Conservation (phyloP, 2,113 vertebrate genomes). For the Piprites chloris region DNA sequence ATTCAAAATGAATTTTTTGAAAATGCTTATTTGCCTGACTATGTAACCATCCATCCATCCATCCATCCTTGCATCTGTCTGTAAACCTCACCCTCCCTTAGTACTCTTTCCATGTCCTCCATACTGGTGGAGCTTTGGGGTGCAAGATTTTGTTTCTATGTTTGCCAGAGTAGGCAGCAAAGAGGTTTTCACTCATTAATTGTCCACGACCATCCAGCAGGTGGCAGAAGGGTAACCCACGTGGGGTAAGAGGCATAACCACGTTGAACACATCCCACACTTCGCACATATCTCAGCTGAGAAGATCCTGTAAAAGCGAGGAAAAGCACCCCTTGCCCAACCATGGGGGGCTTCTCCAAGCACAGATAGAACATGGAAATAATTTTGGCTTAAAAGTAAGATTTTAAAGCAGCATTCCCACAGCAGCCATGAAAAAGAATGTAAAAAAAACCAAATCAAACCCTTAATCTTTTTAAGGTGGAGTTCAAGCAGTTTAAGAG, state of each 20-base stretch:
- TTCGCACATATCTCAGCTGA: accelerated
- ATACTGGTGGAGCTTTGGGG: neutral
- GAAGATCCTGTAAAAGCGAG: neutral
- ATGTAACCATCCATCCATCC: too few species aligned
- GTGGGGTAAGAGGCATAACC: neutral
- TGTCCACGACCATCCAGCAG: accelerated
- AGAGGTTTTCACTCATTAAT: neutral
- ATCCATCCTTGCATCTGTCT: neutral
- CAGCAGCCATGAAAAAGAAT: neutral
- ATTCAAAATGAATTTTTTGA: neutral
- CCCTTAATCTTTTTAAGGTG: neutral
- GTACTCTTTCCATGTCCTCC: neutral
- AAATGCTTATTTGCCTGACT: neutral
- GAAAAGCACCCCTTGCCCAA: neutral
- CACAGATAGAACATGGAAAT: neutral
- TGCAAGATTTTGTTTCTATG: neutral
- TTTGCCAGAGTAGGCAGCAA: neutral
- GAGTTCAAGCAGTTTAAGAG: neutral
- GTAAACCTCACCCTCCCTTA: neutral
- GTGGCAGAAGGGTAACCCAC: neutral
- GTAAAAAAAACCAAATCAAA: neutral
- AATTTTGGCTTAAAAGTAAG: neutral
- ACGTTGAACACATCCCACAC: accelerated
- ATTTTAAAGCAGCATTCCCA: neutral
- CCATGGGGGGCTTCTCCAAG: neutral